Percentiles rank a stretch among this genome's conserved stretches.
These are phyloP conservation scores for Microvelia longipes DNA, from an alignment of 1,140 invertebrate species.

Conservation along the genomic window DNA sequence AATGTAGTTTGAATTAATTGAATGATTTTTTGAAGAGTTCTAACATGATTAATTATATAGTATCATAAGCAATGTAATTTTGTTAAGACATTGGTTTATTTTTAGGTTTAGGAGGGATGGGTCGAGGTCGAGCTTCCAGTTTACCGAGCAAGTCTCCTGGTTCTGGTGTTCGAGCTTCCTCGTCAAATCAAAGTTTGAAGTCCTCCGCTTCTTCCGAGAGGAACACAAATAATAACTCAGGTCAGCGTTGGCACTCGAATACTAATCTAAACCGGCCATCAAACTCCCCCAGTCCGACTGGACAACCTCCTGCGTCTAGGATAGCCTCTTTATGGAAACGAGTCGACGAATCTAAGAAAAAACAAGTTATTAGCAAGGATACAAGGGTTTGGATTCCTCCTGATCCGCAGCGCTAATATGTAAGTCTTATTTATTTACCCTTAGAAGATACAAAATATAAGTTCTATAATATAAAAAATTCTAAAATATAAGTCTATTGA, in stretches of 20 bases:
- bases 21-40: no score
- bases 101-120: slow-evolving; percentile 1
- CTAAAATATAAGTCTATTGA: no score
- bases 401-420: slow-evolving; percentile 15
- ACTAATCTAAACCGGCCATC: slow-evolving; percentile 37
- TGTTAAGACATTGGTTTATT: no score
- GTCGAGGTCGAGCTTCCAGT: slow-evolving; percentile 18
- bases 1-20: no score
- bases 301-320: slow-evolving; percentile 44
- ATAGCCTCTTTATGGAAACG: slow-evolving; percentile 79
- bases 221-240: slow-evolving; percentile 24
- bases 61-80: no score
- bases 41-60: no score
- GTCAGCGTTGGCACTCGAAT: slow-evolving; percentile 32
- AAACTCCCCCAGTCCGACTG: slow-evolving; percentile 15
- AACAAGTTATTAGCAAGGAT: slow-evolving; percentile 39
- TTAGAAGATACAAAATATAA: no score
- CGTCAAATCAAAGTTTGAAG: slow-evolving; percentile 36
- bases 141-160: slow-evolving; percentile 15
- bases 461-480: no score
- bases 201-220: slow-evolving; percentile 34
- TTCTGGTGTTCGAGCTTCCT: slow-evolving; percentile 18
- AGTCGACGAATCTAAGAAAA: slow-evolving; percentile 55
- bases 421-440: no score
- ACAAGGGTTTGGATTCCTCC: slow-evolving; percentile 45